Percentiles rank a stretch among this genome's conserved stretches.
Conservation (phyloP, 2,888 invertebrate species). For the Adelphocoris suturalis region DNA sequence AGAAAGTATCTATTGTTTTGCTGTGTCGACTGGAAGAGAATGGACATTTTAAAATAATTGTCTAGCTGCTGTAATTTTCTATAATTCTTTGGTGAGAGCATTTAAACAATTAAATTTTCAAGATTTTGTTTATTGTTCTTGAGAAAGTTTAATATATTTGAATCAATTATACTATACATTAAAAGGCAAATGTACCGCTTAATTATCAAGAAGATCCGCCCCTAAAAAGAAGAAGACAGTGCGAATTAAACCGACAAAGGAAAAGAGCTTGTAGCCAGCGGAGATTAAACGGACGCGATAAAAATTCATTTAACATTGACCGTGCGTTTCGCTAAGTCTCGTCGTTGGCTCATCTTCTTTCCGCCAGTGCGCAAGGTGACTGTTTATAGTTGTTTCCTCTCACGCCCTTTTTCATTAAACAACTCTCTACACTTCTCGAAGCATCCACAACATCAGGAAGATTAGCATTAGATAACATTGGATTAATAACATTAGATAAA, state of each 20-base stretch:
- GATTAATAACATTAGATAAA: no score
- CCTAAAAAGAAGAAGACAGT: neutral
- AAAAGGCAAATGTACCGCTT: neutral
- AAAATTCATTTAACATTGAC: slow-evolving; percentile 6
- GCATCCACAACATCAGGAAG: no score
- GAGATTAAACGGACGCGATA: slow-evolving; percentile 41
- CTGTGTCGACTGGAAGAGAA: no score
- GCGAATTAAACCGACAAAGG: slow-evolving; percentile 28
- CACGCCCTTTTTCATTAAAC: slow-evolving; percentile 12
- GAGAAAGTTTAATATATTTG: no score
- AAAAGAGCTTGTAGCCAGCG: neutral
- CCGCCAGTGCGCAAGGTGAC: neutral
- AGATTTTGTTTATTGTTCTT: no score
- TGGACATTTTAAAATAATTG: no score
- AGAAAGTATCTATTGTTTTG: no score
- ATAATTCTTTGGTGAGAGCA: no score
- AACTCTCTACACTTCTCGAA: no score
- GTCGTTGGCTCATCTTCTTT: slow-evolving; percentile 15
- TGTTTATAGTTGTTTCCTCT: neutral
- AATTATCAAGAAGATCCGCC: neutral
- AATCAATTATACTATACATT: neutral
- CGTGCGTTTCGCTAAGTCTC: slow-evolving; percentile 6
- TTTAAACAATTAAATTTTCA: no score
- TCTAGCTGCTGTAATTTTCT: no score
- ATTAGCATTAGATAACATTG: no score